Conservation (phyloP, 2,797 vertebrate genomes). For the Pangasius larnaudii region DNA sequence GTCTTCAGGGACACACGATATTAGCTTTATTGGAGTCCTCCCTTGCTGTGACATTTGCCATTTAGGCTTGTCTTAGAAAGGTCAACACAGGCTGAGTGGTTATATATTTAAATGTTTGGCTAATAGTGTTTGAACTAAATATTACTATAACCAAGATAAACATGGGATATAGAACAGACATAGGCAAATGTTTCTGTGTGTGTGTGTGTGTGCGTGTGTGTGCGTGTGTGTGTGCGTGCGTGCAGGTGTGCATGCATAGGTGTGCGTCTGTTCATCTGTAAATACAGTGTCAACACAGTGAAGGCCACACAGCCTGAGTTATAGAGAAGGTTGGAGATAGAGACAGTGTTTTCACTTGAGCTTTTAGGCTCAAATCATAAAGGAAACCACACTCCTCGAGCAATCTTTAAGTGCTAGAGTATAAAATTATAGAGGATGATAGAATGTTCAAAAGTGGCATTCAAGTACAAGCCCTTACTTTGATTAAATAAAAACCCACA, state of each 20-base stretch:
- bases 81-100: conserved; percentile 51
- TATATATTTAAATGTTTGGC: conserved; percentile 66
- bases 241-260: conserved; percentile 43
- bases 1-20: not conserved
- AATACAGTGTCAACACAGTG: conserved; percentile 65
- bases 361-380: conserved; percentile 5
- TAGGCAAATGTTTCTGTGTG: conserved; percentile 18
- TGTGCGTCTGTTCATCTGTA: conserved; percentile 60
- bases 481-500: conserved; percentile 6
- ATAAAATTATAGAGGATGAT: conserved; percentile 12
- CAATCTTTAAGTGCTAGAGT: conserved; percentile 14
- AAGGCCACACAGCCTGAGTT: conserved; percentile 57
- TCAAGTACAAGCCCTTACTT: conserved; percentile 10
- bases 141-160: conserved; percentile 70
- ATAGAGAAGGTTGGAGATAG: not conserved
- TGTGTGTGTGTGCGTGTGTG: conserved; percentile 29
- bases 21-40: conserved; percentile 31
- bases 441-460: conserved; percentile 2
- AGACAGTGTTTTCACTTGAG: not conserved
- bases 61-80: conserved; percentile 37
- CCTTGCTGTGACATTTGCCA: conserved; percentile 52
- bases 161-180: conserved; percentile 65
- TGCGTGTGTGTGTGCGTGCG: conserved; percentile 24
- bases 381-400: not conserved
- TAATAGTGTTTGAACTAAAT: conserved; percentile 71